Evolutionary conservation across 2,888 invertebrate genomes (phyloP).

Genomic region (Rhopalosiphum nymphaeae): DNA sequence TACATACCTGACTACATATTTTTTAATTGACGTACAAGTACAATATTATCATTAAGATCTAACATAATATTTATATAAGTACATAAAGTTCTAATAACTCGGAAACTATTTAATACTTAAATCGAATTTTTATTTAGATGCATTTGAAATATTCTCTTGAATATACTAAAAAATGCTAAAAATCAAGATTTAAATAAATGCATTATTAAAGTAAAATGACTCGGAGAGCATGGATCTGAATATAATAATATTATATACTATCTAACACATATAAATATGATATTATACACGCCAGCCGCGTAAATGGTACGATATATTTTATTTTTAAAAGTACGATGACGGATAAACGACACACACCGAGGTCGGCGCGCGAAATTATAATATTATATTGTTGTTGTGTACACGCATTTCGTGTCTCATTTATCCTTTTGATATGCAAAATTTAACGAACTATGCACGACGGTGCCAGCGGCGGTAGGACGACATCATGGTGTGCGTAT

Average conservation of each 20-base stretch:
- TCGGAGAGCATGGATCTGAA: not conserved
- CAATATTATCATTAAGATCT: no score
- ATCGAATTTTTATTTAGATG: not conserved
- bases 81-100: not conserved
- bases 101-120: not conserved
- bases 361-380: not conserved
- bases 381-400: not conserved
- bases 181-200: not conserved
- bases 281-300: not conserved
- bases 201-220: not conserved
- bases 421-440: slow-evolving; percentile 9
- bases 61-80: not conserved
- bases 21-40: no score
- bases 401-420: slow-evolving; percentile 9
- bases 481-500: not conserved
- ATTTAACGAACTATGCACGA: not conserved
- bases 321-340: not conserved
- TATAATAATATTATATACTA: no score
- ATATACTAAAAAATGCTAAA: not conserved
- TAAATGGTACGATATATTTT: not conserved
- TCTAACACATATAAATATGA: not conserved
- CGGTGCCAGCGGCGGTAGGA: not conserved
- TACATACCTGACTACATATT: no score
- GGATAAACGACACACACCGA: not conserved
- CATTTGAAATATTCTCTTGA: not conserved